phyloP scores from a whole-genome alignment of 2,888 invertebrate species.

The Leptarthrus brevirostris region DNA sequence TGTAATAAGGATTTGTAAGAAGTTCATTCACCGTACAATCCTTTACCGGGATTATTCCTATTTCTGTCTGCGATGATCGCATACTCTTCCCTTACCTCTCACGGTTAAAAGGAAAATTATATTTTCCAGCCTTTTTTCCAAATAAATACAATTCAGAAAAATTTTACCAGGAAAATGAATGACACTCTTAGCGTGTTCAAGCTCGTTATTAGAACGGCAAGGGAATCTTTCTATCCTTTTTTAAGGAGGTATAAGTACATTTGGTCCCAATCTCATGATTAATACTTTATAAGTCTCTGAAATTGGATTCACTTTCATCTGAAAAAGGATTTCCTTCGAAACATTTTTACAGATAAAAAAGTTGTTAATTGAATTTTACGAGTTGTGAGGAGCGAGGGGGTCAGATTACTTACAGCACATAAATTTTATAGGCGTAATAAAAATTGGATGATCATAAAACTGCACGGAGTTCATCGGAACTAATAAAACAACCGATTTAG shows the following conservation, averaged over 20 bases:
- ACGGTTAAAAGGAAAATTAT: too few relatives aligned
- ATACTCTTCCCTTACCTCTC: too few relatives aligned
- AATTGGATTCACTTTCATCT: neutral
- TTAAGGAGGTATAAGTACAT: neutral
- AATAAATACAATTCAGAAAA: neutral
- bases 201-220: neutral
- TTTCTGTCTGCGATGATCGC: neutral
- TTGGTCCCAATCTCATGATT: neutral
- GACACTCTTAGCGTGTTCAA: too few relatives aligned
- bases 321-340: neutral
- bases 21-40: neutral
- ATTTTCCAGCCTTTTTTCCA: neutral
- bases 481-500: too few relatives aligned
- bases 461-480: neutral
- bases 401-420: neutral
- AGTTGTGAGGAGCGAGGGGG: neutral
- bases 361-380: slow-evolving; percentile 9
- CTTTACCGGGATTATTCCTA: neutral
- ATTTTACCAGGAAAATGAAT: too few relatives aligned
- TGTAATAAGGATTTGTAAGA: neutral
- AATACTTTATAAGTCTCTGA: neutral
- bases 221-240: neutral
- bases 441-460: neutral
- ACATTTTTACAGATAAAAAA: neutral
- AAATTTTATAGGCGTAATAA: neutral